phyloP scores from a whole-genome alignment of 2,888 invertebrate species.

The Strigamia crassipes region DNA sequence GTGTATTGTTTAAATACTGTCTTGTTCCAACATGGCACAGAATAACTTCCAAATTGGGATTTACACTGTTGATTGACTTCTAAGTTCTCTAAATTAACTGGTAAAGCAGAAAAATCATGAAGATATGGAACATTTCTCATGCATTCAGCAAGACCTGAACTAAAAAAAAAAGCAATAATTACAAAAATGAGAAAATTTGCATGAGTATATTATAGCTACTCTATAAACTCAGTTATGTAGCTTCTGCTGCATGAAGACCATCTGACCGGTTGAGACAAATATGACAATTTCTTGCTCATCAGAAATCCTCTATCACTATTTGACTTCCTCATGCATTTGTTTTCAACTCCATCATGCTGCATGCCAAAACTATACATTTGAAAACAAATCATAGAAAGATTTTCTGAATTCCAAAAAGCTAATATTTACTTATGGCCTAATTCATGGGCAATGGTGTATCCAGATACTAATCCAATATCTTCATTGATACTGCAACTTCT shows the following conservation, averaged over 20 bases:
- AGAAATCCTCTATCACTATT: neutral
- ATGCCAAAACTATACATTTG: conserved; percentile 45
- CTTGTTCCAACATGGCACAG: conserved; percentile 3
- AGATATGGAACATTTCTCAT: conserved; percentile 22
- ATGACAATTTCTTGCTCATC: conserved; percentile 41
- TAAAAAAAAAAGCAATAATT: neutral
- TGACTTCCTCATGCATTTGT: neutral
- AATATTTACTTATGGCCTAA: conserved; percentile 61
- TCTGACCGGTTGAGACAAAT: conserved; percentile 57
- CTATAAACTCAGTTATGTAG: conserved; percentile 75
- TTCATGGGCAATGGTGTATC: conserved; percentile 64
- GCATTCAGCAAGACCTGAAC: conserved; percentile 31
- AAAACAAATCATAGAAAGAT: neutral
- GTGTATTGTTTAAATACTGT: neutral
- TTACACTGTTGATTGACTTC: conserved; percentile 6
- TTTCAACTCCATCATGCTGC: conserved; percentile 46
- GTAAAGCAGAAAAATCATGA: neutral
- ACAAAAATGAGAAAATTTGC: neutral
- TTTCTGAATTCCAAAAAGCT: no score
- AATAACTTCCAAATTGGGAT: conserved; percentile 16
- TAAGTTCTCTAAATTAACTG: neutral
- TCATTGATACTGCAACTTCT: conserved; percentile 63
- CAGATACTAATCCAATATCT: conserved; percentile 63
- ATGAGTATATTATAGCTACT: conserved; percentile 62
- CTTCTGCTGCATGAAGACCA: conserved; percentile 84